Base-by-base conservation (phyloP, 2,797 vertebrate species). In the Enteromius argenteus region DNA sequence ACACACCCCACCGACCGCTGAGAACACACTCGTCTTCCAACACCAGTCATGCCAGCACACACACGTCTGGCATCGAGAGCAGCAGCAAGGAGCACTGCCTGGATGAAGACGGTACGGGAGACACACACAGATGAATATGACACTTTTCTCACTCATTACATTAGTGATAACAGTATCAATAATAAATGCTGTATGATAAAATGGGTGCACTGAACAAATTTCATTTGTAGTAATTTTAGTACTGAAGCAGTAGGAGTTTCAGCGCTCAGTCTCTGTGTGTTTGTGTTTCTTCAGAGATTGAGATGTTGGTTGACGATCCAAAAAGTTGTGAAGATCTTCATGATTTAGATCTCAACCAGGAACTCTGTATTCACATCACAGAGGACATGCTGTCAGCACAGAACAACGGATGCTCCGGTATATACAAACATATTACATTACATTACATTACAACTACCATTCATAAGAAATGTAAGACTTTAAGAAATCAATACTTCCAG, bases 251-350 rank as follows among this genome's bases (percentile, higher is more conserved):
- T 53, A 37, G 60, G 11, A 9, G 6, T 68, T 64, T 30, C 32
- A 69, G 8, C 1, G 0, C 14, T 69, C 7, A 71, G 23, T 35
- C 5, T 75, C 15, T 73, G 19, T 56, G 0, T 85, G 17, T 72
- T 84, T 85, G 42, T 80, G 76, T 68, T 74, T 66, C 0, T 4
- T 76, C 91, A 99, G 98, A 99, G 91, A 98, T 99, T 1, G 98
- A 99, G 93, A 99, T 99, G 98, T 90, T 99, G 91, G 98, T 99
- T 58, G 98, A 99, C 53, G 98, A 99, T 90, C 98, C 98, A 49
- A 96, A 97, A 93, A 97, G 98, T 90, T 96, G 99, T 75, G 97
- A 98, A 91, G 96, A 96, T 87, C 94, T 96, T 3, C 95, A 95
- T 0, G 97, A 98, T 88, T 95, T 97, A 74, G 97, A 98, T 62